Base-by-base conservation (phyloP, 1,140 invertebrate species). In the Drosophila ercepeae region DNA sequence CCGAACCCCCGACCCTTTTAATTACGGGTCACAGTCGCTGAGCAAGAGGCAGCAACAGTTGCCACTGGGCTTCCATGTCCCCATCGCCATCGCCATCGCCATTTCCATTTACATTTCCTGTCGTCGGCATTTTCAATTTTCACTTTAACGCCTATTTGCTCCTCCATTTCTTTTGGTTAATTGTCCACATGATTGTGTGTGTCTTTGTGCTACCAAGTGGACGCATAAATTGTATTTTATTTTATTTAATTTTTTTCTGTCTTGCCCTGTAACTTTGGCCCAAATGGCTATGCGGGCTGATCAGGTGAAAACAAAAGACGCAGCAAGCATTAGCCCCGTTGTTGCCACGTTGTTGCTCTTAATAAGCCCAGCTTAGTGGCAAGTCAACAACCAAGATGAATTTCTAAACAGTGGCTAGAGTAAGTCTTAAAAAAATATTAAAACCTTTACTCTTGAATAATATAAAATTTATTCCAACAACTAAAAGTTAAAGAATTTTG, bases 161-260 rank as follows among this genome's bases (percentile, higher is more conserved):
- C 63, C 58, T 74, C 76, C 78, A 86, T 65, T 76, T 64, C 75
- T 68, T 49, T 54, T 57, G 52, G 61, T 77, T 84, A 84, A 84
- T 88, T 81, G 81, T 77, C 65, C 57, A 19, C 54, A 45, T 23
- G 46, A 14, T 14, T 58, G 18, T 36, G 14, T 48, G 32, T 19
- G 16, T 18, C 19, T 42, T 42, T 61, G 68, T 52, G 51, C 75
- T 78, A 74, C 75, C 75, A 78, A 79, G 63, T 86, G 75, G 81
- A 73, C 58, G 75, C 81, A 84, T 81, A 73, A 76, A 86, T 84
- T 82, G 63, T 82, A 81, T 82, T 83, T 77, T 82, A 78, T 81
- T 84, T 73, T 39, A 41, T 61, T 58, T 60, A 68, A 68, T 27
- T 59, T 54, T 68, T 34, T 44, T 63, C 58, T 57, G 54, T 73